phyloP scores from a whole-genome alignment of 2,888 invertebrate species.

The Ephialtes manifestator region DNA sequence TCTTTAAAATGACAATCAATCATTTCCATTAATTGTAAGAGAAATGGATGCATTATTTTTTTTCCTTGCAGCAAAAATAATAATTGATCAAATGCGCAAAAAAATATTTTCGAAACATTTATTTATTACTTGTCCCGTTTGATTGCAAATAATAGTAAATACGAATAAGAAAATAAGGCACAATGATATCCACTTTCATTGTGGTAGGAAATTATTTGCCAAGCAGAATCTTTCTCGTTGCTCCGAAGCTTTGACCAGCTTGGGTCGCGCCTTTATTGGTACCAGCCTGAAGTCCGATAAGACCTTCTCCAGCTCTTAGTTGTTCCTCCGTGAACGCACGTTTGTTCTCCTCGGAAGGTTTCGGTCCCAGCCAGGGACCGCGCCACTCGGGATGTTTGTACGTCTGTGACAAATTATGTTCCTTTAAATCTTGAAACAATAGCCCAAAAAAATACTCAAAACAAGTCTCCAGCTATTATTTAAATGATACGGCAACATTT shows the following conservation, averaged over 20 bases:
- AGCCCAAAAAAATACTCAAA: background rate
- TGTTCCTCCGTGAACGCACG: conserved; percentile 88
- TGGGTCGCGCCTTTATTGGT: conserved; percentile 94
- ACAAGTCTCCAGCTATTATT: background rate
- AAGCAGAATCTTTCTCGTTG: conserved; percentile 92
- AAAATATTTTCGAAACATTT: background rate
- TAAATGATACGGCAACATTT: too few species aligned
- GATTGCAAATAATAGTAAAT: background rate
- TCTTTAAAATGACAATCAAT: too few species aligned
- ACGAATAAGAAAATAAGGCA: conserved; percentile 2
- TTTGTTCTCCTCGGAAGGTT: conserved; percentile 92
- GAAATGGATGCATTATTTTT: too few species aligned
- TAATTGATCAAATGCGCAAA: background rate
- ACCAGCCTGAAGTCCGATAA: conserved; percentile 96
- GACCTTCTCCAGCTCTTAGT: conserved; percentile 92
- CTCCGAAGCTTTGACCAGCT: conserved; percentile 95
- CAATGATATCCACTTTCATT: background rate
- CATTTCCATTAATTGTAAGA: too few species aligned
- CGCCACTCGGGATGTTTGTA: conserved; percentile 95
- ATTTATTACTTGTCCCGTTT: background rate
- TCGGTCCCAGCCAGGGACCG: conserved; percentile 94
- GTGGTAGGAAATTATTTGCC: conserved; percentile 88
- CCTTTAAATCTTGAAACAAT: background rate
- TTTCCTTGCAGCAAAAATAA: background rate
- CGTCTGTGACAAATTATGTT: conserved; percentile 86